A percentile compares a stretch with the other conserved stretches of the same genome.
Conservation (phyloP, 2,113 vertebrate species). For the Condylura cristata region DNA sequence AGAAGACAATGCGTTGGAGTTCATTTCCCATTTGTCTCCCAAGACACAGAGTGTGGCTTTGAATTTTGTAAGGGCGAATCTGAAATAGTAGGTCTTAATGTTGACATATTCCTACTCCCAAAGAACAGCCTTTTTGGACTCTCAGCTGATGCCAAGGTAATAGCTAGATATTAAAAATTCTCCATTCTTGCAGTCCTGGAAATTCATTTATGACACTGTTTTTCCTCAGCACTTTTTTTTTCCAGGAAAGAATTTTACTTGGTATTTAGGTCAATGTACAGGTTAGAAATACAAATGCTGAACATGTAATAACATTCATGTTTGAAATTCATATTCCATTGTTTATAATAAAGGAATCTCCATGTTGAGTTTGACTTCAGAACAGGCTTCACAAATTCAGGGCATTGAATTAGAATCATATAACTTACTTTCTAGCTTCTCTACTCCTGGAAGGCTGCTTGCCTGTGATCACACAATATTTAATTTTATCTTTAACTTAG, state of each 20-base stretch:
- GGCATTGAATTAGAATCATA: constrained; percentile 15
- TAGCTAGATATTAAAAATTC: neutral
- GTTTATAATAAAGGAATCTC: neutral
- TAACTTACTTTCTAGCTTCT: neutral
- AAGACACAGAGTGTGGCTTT: neutral
- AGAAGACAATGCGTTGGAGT: too few relatives aligned
- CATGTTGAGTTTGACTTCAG: neutral
- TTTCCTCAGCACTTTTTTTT: neutral
- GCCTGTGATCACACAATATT: neutral
- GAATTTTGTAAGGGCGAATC: neutral
- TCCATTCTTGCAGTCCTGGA: neutral
- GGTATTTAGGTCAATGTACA: neutral
- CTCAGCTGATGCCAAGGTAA: neutral
- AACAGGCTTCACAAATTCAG: constrained; percentile 32
- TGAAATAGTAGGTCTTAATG: neutral
- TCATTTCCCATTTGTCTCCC: neutral
- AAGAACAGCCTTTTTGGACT: neutral
- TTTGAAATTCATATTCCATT: neutral
- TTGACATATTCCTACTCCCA: neutral
- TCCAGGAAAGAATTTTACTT: neutral
- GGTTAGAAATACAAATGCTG: neutral
- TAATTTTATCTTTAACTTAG: constrained; percentile 56
- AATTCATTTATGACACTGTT: neutral
- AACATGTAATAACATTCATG: neutral
- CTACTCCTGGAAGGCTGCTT: neutral